A percentile compares a stretch with the other conserved stretches of the same genome.
Conservation (phyloP, 1,140 invertebrate species). For the Ceratosolen solmsi region DNA sequence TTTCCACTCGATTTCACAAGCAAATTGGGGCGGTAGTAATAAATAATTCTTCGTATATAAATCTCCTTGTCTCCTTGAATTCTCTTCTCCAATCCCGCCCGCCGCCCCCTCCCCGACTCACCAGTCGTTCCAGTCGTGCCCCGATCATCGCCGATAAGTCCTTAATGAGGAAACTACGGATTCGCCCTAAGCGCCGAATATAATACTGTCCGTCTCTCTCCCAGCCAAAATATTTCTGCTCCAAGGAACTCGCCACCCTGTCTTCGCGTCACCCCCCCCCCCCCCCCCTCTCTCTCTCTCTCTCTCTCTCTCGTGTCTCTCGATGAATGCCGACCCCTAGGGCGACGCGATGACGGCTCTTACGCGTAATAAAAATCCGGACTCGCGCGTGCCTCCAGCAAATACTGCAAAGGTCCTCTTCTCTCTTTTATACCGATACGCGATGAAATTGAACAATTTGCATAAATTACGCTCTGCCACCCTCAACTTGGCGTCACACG, state of each 20-base stretch:
- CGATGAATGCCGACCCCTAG: background rate
- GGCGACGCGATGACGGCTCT: background rate
- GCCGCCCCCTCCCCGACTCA: background rate
- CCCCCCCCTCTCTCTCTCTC: no score
- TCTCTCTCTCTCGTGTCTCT: no score
- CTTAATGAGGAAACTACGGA: conserved; percentile 41
- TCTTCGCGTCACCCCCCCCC: background rate
- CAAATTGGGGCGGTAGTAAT: conserved; percentile 27
- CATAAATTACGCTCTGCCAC: conserved; percentile 19
- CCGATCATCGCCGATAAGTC: conserved; percentile 31
- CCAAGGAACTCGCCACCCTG: background rate
- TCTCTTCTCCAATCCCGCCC: background rate
- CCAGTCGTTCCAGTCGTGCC: no score
- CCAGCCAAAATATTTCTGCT: background rate
- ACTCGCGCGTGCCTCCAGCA: background rate
- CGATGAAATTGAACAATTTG: conserved; percentile 47
- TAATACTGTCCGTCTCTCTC: background rate
- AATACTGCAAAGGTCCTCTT: background rate
- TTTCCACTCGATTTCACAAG: conserved; percentile 45
- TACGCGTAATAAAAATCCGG: background rate
- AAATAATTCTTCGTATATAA: conserved; percentile 18
- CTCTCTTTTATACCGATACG: background rate
- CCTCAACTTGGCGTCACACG: no score
- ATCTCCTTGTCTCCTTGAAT: background rate
- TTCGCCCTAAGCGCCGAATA: conserved; percentile 1